Conservation (phyloP, 2,797 vertebrate species). For the Huso huso region DNA sequence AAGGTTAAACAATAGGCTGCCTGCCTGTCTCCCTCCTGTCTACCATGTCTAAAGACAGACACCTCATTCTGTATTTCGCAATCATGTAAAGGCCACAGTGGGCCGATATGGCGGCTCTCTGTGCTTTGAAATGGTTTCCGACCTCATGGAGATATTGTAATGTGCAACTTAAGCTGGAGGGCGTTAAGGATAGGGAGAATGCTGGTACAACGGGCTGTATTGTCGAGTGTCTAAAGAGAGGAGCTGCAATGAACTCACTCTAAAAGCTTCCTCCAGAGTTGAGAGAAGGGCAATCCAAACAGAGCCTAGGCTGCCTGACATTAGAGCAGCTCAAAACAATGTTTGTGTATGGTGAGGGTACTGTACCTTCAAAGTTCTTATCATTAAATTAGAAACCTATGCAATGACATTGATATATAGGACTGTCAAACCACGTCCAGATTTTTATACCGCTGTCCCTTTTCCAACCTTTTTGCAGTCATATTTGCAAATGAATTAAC, state of each 20-base stretch:
- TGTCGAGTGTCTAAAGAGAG: constrained; percentile 45
- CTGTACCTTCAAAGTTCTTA: too few species aligned
- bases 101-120: constrained; percentile 48
- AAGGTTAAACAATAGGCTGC: too few species aligned
- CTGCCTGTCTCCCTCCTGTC: not conserved
- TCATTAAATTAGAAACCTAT: too few species aligned
- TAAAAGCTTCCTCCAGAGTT: constrained; percentile 52
- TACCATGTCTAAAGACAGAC: not conserved
- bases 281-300: constrained; percentile 39
- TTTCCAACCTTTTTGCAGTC: too few species aligned
- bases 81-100: constrained; percentile 42
- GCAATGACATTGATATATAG: too few species aligned
- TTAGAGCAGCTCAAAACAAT: constrained; percentile 10
- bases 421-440: too few species aligned
- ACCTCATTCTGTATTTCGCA: not conserved
- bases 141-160: constrained; percentile 54
- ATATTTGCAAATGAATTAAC: too few species aligned
- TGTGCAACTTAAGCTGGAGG: constrained; percentile 60
- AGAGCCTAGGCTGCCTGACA: constrained; percentile 23
- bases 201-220: constrained; percentile 58
- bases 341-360: too few species aligned
- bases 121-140: constrained; percentile 60
- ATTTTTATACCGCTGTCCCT: too few species aligned
- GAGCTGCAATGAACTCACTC: constrained; percentile 59
- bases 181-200: constrained; percentile 57